These are phyloP conservation scores for Myotis lucifugus DNA, from an alignment of 2,113 vertebrate species.

Conservation along the genomic window DNA sequence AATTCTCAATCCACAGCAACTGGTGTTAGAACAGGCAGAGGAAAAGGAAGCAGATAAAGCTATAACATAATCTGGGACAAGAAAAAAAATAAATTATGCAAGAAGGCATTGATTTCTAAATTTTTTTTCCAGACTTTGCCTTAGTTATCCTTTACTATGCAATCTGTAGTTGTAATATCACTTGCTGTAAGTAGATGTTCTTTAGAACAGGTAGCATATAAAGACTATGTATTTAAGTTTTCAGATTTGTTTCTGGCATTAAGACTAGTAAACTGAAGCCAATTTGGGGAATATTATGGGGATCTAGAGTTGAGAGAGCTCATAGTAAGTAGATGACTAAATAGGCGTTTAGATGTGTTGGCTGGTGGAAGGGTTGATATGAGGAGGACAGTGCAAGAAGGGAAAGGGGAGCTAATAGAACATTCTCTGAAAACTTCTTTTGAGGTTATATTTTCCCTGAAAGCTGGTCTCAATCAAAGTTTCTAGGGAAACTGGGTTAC, in stretches of 20 bases:
- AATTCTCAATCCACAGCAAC: background rate
- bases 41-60: background rate
- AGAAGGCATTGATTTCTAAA: background rate
- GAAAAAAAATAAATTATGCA: background rate
- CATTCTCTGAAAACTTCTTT: background rate
- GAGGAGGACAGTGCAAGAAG: background rate
- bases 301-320: background rate
- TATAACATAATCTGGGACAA: background rate
- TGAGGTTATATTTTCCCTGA: background rate
- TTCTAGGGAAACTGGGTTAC: conserved; percentile 35
- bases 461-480: conserved; percentile 9
- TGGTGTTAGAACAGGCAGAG: background rate
- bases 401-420: background rate
- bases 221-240: background rate
- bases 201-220: background rate
- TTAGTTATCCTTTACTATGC: background rate
- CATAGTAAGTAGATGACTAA: background rate
- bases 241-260: background rate
- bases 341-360: background rate
- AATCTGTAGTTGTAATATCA: background rate
- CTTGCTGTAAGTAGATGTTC: background rate
- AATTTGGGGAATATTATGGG: background rate
- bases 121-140: background rate
- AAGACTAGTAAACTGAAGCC: background rate
- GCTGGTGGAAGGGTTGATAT: background rate